These are phyloP conservation scores for Notodonta ziczac DNA, from an alignment of 2,888 invertebrate genomes.

Conservation along the genomic window DNA sequence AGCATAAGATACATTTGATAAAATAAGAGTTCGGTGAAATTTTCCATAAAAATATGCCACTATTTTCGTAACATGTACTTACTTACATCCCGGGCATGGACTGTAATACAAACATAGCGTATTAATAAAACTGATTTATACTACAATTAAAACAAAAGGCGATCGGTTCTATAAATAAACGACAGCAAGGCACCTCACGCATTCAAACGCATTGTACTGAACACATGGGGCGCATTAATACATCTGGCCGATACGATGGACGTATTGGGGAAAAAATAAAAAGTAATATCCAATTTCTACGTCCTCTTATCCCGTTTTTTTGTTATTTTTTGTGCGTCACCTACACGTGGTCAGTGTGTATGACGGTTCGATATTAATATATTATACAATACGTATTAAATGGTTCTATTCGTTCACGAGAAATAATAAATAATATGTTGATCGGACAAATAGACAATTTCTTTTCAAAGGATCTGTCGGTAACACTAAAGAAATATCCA, in stretches of 20 bases:
- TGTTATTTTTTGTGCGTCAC: constrained; percentile 48
- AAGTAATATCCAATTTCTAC: constrained; percentile 65
- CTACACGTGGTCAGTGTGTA: constrained; percentile 51
- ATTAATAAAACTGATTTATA: constrained; percentile 29
- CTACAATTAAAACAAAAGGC: constrained; percentile 47
- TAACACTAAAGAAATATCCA: too few species aligned
- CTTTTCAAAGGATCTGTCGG: too few species aligned
- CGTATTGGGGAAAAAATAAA: constrained; percentile 35
- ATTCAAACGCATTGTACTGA: constrained; percentile 50
- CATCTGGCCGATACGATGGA: constrained; percentile 50
- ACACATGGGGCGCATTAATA: constrained; percentile 68
- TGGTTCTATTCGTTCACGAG: too few species aligned
- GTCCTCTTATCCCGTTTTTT: constrained; percentile 46
- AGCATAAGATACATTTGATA: too few species aligned
- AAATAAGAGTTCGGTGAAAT: too few species aligned
- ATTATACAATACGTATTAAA: too few species aligned
- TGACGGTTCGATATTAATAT: constrained; percentile 11
- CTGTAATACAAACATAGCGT: background rate
- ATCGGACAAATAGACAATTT: too few species aligned
- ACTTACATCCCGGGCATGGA: too few species aligned
- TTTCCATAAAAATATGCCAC: too few species aligned
- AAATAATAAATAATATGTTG: too few species aligned
- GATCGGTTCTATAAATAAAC: constrained; percentile 59
- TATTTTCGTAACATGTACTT: too few species aligned
- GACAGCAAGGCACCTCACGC: constrained; percentile 31